Base-by-base conservation (phyloP, 2,888 invertebrate species). In the Coenonympha arcania region DNA sequence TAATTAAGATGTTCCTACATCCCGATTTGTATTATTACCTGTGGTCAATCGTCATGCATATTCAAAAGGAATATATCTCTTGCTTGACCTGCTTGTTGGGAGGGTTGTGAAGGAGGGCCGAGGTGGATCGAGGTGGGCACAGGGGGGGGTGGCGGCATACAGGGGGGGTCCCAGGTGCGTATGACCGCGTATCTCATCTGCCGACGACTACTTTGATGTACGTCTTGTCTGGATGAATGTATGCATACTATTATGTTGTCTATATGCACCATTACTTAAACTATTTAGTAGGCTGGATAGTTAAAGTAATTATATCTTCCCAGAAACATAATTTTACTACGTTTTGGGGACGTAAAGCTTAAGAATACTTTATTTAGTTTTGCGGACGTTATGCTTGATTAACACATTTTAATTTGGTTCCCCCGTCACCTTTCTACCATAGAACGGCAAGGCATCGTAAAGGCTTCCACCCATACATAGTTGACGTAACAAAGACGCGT, bases 91-190 rank as follows among this genome's bases (percentile, higher is more conserved):
- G 19, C 42, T 20, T 13, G 42, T 22, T 22, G 31, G 30, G 31
- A 5, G 13, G 20, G 13, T 19, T 30, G 31, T 20, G 31, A 2
- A 18, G 19, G 19, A 2, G 28, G 19, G 19, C 28, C 19, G 11
- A 9, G 8, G 30, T n/a, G 11, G 19, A 11, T 6, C 13, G 8
- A 3, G 19, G 19, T n/a, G 19, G 19, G 18, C 4, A 11, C 3
- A n/a, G 13, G 47, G 46, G 44, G 18, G 9, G 48, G 8, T 1
- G 2, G 20, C 48, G 24, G 49, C 33, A 19, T 48, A 31, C 52
- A 52, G 52, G 48, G 20, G 52, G 24, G 49, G 39, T 24, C 52
- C 33, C 52, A 52, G 52, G 48, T 52, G 49, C 52, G 58, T 36
- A 48, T 56, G 56, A 19, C 46, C 48, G 45, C 50, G 39, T 48